These are phyloP conservation scores for Furcifer pardalis DNA, from an alignment of 2,797 vertebrate genomes.

Conservation along the genomic window DNA sequence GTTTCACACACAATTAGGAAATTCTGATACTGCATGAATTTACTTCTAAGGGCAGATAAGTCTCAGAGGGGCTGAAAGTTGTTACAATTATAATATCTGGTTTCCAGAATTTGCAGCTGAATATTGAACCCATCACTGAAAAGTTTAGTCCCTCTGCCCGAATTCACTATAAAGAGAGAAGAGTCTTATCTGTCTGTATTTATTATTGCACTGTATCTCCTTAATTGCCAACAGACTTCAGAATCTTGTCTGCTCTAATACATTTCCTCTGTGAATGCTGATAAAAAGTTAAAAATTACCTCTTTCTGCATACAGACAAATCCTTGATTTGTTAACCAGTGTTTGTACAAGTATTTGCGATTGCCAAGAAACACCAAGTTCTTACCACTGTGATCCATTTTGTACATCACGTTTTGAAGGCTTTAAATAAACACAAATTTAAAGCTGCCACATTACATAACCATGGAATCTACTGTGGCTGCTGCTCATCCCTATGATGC, in stretches of 20 bases:
- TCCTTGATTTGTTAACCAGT: slow-evolving; percentile 62
- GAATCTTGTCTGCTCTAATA: slow-evolving; percentile 65
- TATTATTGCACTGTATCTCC: slow-evolving; percentile 55
- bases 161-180: slow-evolving; percentile 56
- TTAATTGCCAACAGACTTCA: slow-evolving; percentile 29
- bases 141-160: slow-evolving; percentile 47
- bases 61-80: slow-evolving; percentile 73
- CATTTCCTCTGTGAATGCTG: slow-evolving; percentile 63
- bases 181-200: slow-evolving; percentile 37
- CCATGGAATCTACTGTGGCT: not conserved
- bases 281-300: slow-evolving; percentile 76
- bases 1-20: slow-evolving; percentile 83
- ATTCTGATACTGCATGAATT: no score
- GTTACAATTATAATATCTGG: slow-evolving; percentile 76
- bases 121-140: slow-evolving; percentile 39
- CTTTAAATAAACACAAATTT: not conserved
- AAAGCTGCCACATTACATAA: not conserved
- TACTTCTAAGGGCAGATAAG: no score
- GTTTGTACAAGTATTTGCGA: slow-evolving; percentile 41
- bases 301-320: slow-evolving; percentile 58
- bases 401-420: slow-evolving; percentile 18
- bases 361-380: slow-evolving; percentile 30
- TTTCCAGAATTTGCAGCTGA: slow-evolving; percentile 60
- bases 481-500: not conserved
- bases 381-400: slow-evolving; percentile 1